A percentile compares a stretch with the other conserved stretches of the same genome.
Evolutionary conservation across 2,888 invertebrate genomes (phyloP).

Genomic region (Merodon equestris): DNA sequence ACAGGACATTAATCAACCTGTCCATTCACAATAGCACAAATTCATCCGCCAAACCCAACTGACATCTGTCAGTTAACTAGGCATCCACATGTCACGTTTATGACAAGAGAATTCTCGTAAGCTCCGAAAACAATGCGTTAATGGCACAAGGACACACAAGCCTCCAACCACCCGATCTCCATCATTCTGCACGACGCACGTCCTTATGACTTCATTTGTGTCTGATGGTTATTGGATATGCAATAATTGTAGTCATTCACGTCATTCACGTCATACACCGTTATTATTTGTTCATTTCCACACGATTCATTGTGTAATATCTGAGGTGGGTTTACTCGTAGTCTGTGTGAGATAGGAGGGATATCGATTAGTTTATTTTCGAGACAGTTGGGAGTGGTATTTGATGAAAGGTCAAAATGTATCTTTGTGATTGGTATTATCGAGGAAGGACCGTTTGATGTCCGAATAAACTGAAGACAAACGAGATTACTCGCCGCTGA

Average conservation of each 20-base stretch:
- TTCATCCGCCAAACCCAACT: too few species aligned
- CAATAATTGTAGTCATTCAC: conserved; percentile 47
- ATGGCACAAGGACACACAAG: conserved; percentile 8
- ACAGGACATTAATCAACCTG: too few species aligned
- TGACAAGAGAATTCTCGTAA: conserved; percentile 7
- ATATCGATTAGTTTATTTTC: too few species aligned
- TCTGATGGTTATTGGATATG: conserved; percentile 36
- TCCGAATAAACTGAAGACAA: conserved; percentile 37
- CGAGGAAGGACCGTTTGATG: conserved; percentile 21
- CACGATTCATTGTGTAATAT: conserved; percentile 23
- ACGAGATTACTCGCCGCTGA: conserved; percentile 41
- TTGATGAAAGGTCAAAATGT: too few species aligned
- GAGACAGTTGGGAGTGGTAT: too few species aligned
- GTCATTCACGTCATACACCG: conserved; percentile 38
- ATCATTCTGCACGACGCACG: too few species aligned
- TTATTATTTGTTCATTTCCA: conserved; percentile 52
- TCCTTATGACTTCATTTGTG: conserved; percentile 4
- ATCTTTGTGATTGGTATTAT: too few species aligned
- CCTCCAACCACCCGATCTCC: background rate
- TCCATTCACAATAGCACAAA: too few species aligned
- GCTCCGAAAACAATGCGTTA: background rate
- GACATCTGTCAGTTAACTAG: too few species aligned
- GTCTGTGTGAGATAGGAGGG: too few species aligned
- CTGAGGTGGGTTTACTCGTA: too few species aligned
- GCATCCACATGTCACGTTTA: conserved; percentile 6